Conservation (phyloP, 2,888 invertebrate species). For the Pammene fasciana region DNA sequence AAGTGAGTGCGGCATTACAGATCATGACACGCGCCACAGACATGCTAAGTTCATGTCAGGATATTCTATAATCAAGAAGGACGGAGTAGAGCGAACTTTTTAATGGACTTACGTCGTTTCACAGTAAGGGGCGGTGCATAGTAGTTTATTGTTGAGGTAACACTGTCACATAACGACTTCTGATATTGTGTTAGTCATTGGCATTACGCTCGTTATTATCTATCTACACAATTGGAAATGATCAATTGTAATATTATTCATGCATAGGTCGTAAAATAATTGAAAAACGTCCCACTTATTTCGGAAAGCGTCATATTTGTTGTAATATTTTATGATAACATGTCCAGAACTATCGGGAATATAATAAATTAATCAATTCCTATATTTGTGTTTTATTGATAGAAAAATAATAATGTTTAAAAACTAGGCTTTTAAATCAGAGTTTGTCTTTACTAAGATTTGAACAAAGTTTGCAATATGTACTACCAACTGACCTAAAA, state of each 20-base stretch:
- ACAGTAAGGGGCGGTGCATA: not conserved
- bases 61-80: not conserved
- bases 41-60: not conserved
- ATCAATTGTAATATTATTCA: not conserved
- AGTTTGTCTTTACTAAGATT: too few relatives aligned
- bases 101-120: not conserved
- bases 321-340: too few relatives aligned
- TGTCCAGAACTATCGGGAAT: too few relatives aligned
- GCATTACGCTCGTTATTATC: not conserved
- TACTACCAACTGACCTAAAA: too few relatives aligned
- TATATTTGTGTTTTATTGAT: too few relatives aligned
- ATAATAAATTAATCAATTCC: too few relatives aligned
- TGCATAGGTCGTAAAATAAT: not conserved
- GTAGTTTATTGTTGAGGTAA: constrained; percentile 2
- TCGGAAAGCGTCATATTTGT: too few relatives aligned
- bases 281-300: too few relatives aligned
- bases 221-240: not conserved
- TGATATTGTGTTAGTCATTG: not conserved
- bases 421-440: too few relatives aligned
- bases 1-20: not conserved
- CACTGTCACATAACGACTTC: not conserved
- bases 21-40: not conserved
- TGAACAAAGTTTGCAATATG: too few relatives aligned
- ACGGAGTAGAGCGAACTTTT: not conserved
- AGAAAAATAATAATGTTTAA: too few relatives aligned